These are phyloP conservation scores for Adelosebastes latens DNA, from an alignment of 2,797 vertebrate species.

Conservation along the genomic window DNA sequence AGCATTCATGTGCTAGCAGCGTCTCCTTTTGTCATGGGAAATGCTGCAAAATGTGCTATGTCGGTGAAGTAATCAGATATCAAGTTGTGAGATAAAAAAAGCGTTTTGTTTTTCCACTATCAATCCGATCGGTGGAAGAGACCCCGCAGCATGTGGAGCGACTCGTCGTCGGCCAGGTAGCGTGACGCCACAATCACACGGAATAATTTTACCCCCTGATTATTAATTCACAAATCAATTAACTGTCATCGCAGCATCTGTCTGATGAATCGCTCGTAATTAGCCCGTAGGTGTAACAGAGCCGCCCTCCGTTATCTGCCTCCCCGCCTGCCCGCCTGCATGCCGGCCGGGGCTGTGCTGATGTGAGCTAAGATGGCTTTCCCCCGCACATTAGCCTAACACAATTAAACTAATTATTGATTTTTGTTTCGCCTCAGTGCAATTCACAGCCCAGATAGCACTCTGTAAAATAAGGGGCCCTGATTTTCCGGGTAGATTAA, in stretches of 20 bases:
- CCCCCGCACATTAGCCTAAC: conserved; percentile 73
- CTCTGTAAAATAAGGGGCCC: conserved; percentile 27
- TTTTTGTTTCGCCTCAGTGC: conserved; percentile 62
- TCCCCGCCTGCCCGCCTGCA: conserved; percentile 4
- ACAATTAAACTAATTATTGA: conserved; percentile 78
- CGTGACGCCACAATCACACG: conserved; percentile 32
- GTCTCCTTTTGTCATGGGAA: background rate
- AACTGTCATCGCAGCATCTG: conserved; percentile 63
- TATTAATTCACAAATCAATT: conserved; percentile 83
- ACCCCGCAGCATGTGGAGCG: conserved; percentile 3
- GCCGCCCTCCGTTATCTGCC: conserved; percentile 64
- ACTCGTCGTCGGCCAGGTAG: conserved; percentile 16
- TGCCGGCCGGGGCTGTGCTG: conserved; percentile 40
- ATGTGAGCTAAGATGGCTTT: conserved; percentile 70
- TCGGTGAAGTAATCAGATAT: background rate
- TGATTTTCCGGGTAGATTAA: conserved; percentile 52
- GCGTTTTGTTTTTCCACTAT: conserved; percentile 1
- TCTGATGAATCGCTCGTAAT: conserved; percentile 79
- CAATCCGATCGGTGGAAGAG: conserved; percentile 15
- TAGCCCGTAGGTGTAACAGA: conserved; percentile 74
- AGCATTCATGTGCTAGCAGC: background rate
- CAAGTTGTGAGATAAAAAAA: background rate
- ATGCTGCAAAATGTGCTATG: background rate
- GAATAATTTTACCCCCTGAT: conserved; percentile 64
- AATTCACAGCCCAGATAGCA: conserved; percentile 57